Evolutionary conservation across 2,888 invertebrate genomes (phyloP).

Genomic region (Allolobophora icterica): DNA sequence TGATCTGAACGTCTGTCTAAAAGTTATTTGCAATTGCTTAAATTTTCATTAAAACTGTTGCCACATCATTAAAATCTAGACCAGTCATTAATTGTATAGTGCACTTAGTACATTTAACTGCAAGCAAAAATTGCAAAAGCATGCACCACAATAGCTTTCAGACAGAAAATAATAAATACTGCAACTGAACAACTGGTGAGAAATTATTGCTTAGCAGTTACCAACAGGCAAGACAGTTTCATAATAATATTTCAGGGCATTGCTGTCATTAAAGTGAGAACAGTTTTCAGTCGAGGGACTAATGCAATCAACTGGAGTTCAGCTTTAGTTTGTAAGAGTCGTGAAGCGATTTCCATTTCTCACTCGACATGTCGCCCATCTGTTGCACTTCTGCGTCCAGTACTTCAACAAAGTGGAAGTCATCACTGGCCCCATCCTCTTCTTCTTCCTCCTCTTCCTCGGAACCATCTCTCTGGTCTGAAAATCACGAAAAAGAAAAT

Average conservation of each 20-base stretch:
- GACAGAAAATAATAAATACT: not conserved
- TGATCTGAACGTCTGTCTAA: not conserved
- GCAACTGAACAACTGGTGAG: not conserved
- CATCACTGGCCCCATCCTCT: not conserved
- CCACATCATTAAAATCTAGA: no score
- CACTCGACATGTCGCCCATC: not conserved
- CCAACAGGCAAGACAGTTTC: not conserved
- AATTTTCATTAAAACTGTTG: not conserved
- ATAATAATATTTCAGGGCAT: not conserved
- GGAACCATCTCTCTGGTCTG: not conserved
- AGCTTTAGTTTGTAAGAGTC: not conserved
- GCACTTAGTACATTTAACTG: not conserved
- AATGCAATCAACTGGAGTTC: slow-evolving; percentile 5
- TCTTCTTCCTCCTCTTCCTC: not conserved
- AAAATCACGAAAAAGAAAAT: not conserved
- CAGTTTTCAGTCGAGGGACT: not conserved
- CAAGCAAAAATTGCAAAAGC: no score
- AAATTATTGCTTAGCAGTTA: no score
- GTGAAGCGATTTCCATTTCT: not conserved
- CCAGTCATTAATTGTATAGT: not conserved
- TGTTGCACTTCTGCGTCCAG: not conserved
- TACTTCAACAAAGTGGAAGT: not conserved
- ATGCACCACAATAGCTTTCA: no score
- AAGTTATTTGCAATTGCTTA: not conserved
- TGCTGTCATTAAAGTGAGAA: not conserved